Conservation (phyloP, 92 coral and sea anemone genomes). For the Phenganax stokvisi region DNA sequence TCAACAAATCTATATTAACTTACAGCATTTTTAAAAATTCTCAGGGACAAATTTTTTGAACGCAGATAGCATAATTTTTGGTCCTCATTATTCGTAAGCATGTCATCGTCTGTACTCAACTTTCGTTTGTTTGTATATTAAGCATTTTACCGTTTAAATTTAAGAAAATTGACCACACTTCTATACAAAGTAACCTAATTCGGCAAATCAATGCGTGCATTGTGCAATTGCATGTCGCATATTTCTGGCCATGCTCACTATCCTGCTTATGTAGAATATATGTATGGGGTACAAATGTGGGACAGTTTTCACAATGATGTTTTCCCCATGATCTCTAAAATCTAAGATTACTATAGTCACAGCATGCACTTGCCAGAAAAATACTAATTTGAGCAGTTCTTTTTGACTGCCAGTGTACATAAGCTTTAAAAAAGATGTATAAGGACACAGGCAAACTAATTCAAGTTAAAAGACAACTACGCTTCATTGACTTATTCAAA, state of each 20-base stretch:
- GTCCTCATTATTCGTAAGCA: constrained; percentile 3
- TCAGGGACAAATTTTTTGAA: constrained; percentile 10
- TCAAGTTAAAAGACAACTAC: no score
- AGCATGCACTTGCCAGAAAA: no score
- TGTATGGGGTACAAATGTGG: no score
- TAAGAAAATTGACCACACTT: constrained; percentile 12
- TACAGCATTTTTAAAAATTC: background rate
- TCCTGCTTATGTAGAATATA: no score
- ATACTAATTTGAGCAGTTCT: no score
- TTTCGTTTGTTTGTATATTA: constrained; percentile 15
- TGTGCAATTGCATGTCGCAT: constrained; percentile 18
- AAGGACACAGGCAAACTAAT: no score
- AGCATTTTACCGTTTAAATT: background rate
- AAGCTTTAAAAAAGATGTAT: no score
- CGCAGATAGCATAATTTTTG: background rate
- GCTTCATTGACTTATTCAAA: no score
- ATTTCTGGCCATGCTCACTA: constrained; percentile 12
- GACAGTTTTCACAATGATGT: no score
- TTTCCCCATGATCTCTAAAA: no score
- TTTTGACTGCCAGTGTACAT: no score
- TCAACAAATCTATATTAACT: background rate
- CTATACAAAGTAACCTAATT: background rate
- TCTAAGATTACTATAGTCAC: no score
- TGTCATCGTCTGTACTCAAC: background rate
- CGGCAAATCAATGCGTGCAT: constrained; percentile 12